These are phyloP conservation scores for Neosilurus hyrtlii DNA, from an alignment of 2,797 vertebrate genomes.

Conservation along the genomic window DNA sequence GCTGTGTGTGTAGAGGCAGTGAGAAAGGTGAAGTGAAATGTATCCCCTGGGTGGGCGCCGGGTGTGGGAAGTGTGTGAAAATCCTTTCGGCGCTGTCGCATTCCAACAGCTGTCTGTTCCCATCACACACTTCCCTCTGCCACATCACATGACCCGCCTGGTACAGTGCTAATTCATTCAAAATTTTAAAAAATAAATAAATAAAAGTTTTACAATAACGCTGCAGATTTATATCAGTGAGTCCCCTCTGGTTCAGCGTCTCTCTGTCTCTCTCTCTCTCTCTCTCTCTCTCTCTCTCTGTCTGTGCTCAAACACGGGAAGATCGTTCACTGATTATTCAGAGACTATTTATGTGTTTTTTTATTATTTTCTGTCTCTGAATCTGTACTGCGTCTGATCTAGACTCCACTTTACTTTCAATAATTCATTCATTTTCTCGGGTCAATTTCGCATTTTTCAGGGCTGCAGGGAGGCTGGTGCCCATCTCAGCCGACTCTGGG, in stretches of 20 bases:
- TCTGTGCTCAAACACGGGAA: too few species aligned
- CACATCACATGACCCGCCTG: slow-evolving; percentile 19
- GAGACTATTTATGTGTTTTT: too few species aligned
- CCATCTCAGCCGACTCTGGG: too few species aligned
- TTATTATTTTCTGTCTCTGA: not conserved
- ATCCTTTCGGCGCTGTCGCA: slow-evolving; percentile 43
- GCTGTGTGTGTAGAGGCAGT: slow-evolving; percentile 6
- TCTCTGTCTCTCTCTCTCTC: too few species aligned
- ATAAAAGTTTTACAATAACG: too few species aligned
- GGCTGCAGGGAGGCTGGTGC: too few species aligned
- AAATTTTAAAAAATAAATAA: not conserved
- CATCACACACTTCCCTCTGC: slow-evolving; percentile 42
- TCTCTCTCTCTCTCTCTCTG: too few species aligned
- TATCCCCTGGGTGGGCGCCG: slow-evolving; percentile 47
- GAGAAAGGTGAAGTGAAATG: slow-evolving; percentile 46
- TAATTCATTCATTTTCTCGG: too few species aligned
- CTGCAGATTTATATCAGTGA: not conserved
- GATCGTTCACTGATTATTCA: not conserved
- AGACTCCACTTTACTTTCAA: too few species aligned
- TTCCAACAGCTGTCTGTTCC: slow-evolving; percentile 54
- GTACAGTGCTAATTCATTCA: not conserved
- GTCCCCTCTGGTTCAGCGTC: not conserved
- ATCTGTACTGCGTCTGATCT: too few species aligned
- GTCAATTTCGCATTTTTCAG: too few species aligned
- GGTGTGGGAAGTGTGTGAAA: slow-evolving; percentile 51